A percentile compares a stretch with the other conserved stretches of the same genome.
Evolutionary conservation across 2,797 vertebrate genomes (phyloP).

Genomic region (Coregonus sp.): DNA sequence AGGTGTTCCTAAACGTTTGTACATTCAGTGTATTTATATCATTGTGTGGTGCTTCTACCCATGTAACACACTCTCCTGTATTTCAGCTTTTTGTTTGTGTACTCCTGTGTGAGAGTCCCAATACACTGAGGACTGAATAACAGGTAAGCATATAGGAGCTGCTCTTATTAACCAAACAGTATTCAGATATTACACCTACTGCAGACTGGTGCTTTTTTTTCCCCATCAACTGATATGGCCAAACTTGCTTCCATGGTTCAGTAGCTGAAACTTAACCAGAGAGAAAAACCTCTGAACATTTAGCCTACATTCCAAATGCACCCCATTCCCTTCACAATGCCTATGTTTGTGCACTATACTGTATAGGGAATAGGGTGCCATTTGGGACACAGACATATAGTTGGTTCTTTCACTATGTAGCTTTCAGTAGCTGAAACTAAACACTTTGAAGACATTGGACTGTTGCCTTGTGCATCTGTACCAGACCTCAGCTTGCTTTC

Average conservation of each 20-base stretch:
- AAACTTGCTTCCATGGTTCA: not conserved
- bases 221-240: no score
- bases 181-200: no score
- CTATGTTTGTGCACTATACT: not conserved
- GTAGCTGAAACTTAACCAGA: not conserved
- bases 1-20: no score
- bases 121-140: no score
- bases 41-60: no score
- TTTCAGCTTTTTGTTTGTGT: not conserved
- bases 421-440: not conserved
- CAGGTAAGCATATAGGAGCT: no score
- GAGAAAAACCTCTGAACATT: not conserved
- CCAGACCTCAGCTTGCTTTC: constrained; percentile 13
- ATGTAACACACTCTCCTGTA: not conserved
- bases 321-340: not conserved
- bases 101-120: not conserved
- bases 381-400: not conserved
- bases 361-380: constrained; percentile 2
- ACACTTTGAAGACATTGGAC: constrained; percentile 10
- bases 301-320: not conserved
- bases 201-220: no score
- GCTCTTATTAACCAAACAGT: no score
- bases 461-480: not conserved
- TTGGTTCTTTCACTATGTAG: not conserved
- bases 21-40: no score